phyloP scores from a whole-genome alignment of 2,797 vertebrate genomes.

The Crotalus adamanteus region DNA sequence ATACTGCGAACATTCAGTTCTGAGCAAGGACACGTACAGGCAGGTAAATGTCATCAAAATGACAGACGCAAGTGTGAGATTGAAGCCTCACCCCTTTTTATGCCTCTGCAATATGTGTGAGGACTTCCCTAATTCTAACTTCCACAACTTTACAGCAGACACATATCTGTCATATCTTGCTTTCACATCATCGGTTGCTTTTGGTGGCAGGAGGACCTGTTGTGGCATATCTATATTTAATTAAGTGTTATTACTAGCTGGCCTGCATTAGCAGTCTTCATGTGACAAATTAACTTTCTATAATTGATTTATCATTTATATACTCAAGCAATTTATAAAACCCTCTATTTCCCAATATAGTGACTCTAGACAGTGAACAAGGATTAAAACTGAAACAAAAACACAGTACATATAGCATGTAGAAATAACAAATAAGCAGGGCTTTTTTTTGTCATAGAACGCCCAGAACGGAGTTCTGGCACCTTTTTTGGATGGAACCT shows the following conservation, averaged over 20 bases:
- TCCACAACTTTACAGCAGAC: neutral
- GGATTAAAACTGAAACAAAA: neutral
- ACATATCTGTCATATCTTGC: neutral
- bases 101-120: neutral
- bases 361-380: neutral
- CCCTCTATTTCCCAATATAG: neutral
- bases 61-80: neutral
- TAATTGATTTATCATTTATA: neutral
- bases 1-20: neutral
- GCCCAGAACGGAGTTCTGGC: no score
- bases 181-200: neutral
- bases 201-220: neutral
- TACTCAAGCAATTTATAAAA: neutral
- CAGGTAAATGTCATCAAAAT: neutral
- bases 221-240: neutral
- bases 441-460: no score
- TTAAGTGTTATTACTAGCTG: neutral
- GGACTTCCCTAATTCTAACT: neutral
- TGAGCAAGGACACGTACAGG: neutral
- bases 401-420: neutral
- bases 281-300: neutral
- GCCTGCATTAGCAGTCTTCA: neutral
- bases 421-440: neutral
- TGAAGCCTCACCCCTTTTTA: neutral
- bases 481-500: no score